Evolutionary conservation across 2,888 invertebrate genomes (phyloP), one percentile per base, ranked within the genome.

Genomic region (Nebria salina): DNA sequence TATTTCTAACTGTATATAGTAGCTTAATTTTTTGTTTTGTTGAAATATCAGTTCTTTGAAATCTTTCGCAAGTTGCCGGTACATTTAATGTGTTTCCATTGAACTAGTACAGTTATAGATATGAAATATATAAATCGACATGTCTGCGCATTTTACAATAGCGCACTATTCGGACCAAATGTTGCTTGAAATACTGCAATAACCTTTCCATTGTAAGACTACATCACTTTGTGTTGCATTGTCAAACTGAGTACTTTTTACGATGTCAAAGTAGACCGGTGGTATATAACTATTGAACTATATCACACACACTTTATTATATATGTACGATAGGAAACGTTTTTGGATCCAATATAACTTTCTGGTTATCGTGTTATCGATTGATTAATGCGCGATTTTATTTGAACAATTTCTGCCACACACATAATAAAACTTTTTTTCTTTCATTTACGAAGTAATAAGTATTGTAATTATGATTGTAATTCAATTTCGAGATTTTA

Each of bases 161-260:
- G 34, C 34, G 54, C 54, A 8, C 11, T 54, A 70, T 70, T 70
- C 7, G 70, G 20, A 70, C 25, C 70, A 70, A 70, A 70, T 70
- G 70, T 70, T 34, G 26, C 70, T 70, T 70, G 70, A 70, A 70
- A 70, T 70, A 70, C 34, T 25, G 8, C 15, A 25, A 70, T 70
- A 70, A 70, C 26, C 11, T 26, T 70, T 70, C 70, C 20, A 70
- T 70, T 70, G 25, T 25, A 20, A 34, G 34, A 4, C 5, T 34
- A 34, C 34, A 34, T 34, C 5, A 34, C 34, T 34, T 70, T 26
- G 68, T 68, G 11, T 3, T 68, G 68, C 20, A 68, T 15, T 26
- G 25, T 15, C 25, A 66, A 66, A 66, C 65, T 66, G 25, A 20
- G 8, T 66, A 25, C 66, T 13, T 7, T 66, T 66, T 8, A 66